phyloP scores from a whole-genome alignment of 2,113 vertebrate species.

The Dipodomys stephensi region DNA sequence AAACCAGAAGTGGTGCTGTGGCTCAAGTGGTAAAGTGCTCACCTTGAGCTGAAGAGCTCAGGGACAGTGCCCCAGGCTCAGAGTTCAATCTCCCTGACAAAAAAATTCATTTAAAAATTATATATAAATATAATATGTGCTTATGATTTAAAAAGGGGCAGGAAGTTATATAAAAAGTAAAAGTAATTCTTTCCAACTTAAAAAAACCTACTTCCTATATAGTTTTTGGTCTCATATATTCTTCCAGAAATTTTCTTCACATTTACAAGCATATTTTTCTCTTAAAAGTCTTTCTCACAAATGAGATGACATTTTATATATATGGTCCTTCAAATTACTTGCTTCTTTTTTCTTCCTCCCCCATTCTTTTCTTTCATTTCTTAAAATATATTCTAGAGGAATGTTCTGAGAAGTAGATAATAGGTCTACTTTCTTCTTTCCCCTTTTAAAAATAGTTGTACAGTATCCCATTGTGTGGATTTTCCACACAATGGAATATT shows the following conservation, averaged over 20 bases:
- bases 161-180: slow-evolving; percentile 39
- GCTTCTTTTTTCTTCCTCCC: not conserved
- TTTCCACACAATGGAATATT: slow-evolving; percentile 18
- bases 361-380: slow-evolving; percentile 21
- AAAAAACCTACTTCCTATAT: not conserved
- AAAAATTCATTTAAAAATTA: too few species aligned
- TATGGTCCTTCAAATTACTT: slow-evolving; percentile 9
- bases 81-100: too few species aligned
- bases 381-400: slow-evolving; percentile 53
- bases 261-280: not conserved
- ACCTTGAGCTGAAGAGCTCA: too few species aligned
- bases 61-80: too few species aligned
- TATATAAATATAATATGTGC: slow-evolving; percentile 35
- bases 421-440: slow-evolving; percentile 36
- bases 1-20: too few species aligned
- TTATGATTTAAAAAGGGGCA: slow-evolving; percentile 38
- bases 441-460: slow-evolving; percentile 61
- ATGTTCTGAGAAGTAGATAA: slow-evolving; percentile 48
- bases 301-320: not conserved
- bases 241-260: slow-evolving; percentile 18
- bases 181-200: not conserved
- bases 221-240: not conserved
- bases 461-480: slow-evolving; percentile 26
- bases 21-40: too few species aligned
- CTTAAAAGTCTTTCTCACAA: not conserved